Evolutionary conservation across 2,888 invertebrate genomes (phyloP).

Genomic region (Lithosia quadra): DNA sequence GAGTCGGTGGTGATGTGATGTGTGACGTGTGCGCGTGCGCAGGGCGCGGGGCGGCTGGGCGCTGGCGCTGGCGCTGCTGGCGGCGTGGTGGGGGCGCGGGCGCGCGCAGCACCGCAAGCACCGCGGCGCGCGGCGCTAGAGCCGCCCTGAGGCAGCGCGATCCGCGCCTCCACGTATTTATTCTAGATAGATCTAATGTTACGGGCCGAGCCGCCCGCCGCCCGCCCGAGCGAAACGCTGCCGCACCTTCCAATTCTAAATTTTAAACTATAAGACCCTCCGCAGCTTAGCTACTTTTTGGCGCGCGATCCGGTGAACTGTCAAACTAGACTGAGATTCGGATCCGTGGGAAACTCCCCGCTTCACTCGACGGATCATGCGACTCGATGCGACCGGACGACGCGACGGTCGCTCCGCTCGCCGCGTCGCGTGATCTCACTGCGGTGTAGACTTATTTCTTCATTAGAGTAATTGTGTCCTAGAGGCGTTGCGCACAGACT

Average conservation of each 20-base stretch:
- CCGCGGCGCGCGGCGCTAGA: constrained; percentile 86
- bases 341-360: neutral
- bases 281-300: constrained; percentile 23
- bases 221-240: constrained; percentile 48
- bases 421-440: constrained; percentile 14
- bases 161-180: constrained; percentile 68
- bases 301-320: constrained; percentile 11
- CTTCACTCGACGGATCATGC: neutral
- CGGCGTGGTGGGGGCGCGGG: constrained; percentile 72
- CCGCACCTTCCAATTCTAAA: constrained; percentile 74
- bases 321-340: neutral
- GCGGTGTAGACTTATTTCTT: constrained; percentile 10
- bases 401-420: constrained; percentile 17
- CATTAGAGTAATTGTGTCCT: constrained; percentile 11
- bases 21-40: constrained; percentile 41
- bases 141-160: constrained; percentile 81
- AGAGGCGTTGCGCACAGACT: constrained; percentile 1
- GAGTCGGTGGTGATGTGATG: neutral
- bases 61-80: constrained; percentile 77
- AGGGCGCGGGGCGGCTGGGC: constrained; percentile 72
- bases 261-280: constrained; percentile 53
- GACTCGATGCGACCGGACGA: constrained; percentile 14
- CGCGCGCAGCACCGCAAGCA: constrained; percentile 84
- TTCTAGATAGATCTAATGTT: constrained; percentile 86
- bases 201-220: constrained; percentile 56